Conservation (phyloP, 2,113 vertebrate species). For the Poecile atricapillus region DNA sequence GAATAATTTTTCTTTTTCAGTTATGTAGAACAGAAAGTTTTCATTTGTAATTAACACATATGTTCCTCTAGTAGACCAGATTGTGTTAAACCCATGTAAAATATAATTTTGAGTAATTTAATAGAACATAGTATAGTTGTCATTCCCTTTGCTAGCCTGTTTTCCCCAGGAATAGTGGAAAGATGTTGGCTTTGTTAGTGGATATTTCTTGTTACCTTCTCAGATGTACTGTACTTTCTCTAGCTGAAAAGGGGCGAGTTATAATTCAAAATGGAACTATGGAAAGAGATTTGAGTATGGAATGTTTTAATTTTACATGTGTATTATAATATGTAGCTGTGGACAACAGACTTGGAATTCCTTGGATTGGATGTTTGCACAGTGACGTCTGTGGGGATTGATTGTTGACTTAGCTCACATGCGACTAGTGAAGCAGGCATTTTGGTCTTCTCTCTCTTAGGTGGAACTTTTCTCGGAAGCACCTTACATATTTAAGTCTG, state of each 20-base stretch:
- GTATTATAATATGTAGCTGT: not conserved
- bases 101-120: not conserved
- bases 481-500: not conserved
- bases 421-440: not conserved
- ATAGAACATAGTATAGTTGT: not conserved
- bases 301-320: not conserved
- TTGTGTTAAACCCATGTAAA: not conserved
- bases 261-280: not conserved
- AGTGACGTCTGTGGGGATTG: not conserved
- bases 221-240: not conserved
- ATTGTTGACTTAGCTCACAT: not conserved
- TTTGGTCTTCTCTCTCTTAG: not conserved
- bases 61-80: not conserved
- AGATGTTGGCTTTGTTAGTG: not conserved
- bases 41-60: not conserved
- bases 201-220: not conserved
- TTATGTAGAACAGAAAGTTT: not conserved
- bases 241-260: not conserved
- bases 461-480: not conserved
- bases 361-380: not conserved
- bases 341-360: not conserved
- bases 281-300: not conserved
- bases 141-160: not conserved
- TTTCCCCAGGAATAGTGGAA: not conserved
- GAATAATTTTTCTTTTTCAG: not conserved